Evolutionary conservation across 2,113 vertebrate genomes (phyloP), one percentile per base, ranked within the genome.

Genomic region (Microtus richardsoni): DNA sequence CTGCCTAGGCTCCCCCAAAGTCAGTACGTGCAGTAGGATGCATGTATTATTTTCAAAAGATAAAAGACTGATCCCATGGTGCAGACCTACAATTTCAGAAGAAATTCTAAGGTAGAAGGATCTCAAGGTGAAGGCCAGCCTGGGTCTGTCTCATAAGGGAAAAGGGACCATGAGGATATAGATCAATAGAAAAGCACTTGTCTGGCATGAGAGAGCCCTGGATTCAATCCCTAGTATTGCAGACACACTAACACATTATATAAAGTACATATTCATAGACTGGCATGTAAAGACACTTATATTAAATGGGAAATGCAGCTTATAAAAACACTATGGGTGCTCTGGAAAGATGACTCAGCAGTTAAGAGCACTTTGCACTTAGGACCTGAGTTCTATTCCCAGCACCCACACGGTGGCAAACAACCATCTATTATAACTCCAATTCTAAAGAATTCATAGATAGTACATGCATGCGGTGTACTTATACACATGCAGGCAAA

Each of bases 41-140:
- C 33, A 78, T 93, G 30, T 28, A 44, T 74, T 93, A 36, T 95
- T 91, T 95, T 82, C n/a, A 91, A 96, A 70, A 93, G 13, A 73
- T 60, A n/a, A 60, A n/a, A 60, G 68, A 12, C 84, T 13, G 11
- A 19, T 47, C 10, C 5, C n/a, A 36, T 87, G 47, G 14, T 52
- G 16, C 44, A 79, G 13, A 58, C 8, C 33, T 74, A 10, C n/a
- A 74, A 88, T 73, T n/a, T n/a, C 47, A 88, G 49, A 16, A 54
- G 13, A 13, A 58, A 73, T 14, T 24, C 26, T 41, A n/a, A 74
- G 52, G 14, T 36, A 88, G 26, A 39, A 74, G 36, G 24, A 58
- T 44, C n/a, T n/a, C 14, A 26, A 74, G 49, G 39, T 73, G 8
- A 64, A 28, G 62, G 24, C 62, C 62, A 64, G 62, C 62, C 62